These are phyloP conservation scores for Perizoma flavofasciatum DNA, from an alignment of 2,888 invertebrate genomes.

Conservation along the genomic window DNA sequence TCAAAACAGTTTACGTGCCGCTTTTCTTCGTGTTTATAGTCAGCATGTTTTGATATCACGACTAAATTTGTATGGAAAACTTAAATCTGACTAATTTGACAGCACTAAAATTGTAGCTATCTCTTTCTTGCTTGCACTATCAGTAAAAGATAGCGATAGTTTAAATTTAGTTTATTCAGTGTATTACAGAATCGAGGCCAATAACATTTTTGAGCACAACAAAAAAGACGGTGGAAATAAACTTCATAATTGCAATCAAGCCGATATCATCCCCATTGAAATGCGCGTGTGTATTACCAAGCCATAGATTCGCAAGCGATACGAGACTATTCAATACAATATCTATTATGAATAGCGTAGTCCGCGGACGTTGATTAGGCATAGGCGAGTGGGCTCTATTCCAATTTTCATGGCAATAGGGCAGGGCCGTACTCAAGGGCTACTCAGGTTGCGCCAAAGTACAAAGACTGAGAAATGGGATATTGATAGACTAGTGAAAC, in stretches of 20 bases:
- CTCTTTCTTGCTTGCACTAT: too few relatives aligned
- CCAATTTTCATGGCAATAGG: slow-evolving; percentile 65
- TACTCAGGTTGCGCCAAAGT: neutral
- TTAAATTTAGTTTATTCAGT: too few relatives aligned
- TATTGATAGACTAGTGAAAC: too few relatives aligned
- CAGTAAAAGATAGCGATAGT: too few relatives aligned
- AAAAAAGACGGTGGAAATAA: slow-evolving; percentile 2
- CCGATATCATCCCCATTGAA: slow-evolving; percentile 50
- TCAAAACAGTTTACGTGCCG: too few relatives aligned
- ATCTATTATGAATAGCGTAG: slow-evolving; percentile 68
- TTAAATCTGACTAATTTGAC: too few relatives aligned
- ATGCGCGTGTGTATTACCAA: slow-evolving; percentile 59
- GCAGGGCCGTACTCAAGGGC: slow-evolving; percentile 12
- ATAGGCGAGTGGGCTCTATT: slow-evolving; percentile 59
- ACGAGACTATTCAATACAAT: slow-evolving; percentile 71
- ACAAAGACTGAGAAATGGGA: too few relatives aligned
- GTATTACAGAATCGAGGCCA: too few relatives aligned
- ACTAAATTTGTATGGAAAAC: too few relatives aligned
- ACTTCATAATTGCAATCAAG: slow-evolving; percentile 32
- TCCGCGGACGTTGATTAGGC: slow-evolving; percentile 68
- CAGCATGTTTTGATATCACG: too few relatives aligned
- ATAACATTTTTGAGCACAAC: neutral
- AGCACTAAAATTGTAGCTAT: too few relatives aligned
- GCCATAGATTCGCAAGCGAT: slow-evolving; percentile 63
- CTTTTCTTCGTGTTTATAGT: too few relatives aligned